Evolutionary conservation across 1,140 invertebrate genomes (phyloP).

Genomic region (Mizuhopecten yessoensis): DNA sequence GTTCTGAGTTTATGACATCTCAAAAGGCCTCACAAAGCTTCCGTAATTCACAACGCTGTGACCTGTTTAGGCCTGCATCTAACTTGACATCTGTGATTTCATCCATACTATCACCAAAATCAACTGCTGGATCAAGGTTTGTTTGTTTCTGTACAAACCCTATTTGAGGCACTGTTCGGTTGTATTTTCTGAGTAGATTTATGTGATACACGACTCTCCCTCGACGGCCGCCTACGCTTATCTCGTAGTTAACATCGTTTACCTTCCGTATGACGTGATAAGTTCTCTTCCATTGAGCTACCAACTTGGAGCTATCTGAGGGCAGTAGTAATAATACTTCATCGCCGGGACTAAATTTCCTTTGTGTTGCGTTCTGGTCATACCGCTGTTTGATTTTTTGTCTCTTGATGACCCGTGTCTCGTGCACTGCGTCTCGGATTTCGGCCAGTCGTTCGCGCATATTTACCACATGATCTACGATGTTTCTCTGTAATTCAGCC

Average conservation of each 20-base stretch:
- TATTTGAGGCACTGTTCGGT: not conserved
- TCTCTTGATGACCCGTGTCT: not conserved
- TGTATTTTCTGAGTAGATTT: slow-evolving; percentile 49
- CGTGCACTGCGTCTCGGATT: not conserved
- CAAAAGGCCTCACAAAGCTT: no score
- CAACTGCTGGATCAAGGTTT: no score
- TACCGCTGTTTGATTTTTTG: slow-evolving; percentile 51
- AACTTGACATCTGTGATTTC: no score
- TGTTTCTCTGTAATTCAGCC: no score
- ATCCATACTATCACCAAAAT: no score
- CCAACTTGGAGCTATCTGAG: slow-evolving; percentile 43
- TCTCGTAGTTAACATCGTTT: no score
- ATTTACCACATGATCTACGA: not conserved
- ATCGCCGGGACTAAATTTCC: slow-evolving; percentile 43
- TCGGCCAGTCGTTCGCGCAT: no score
- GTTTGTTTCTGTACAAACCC: no score
- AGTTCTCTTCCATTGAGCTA: slow-evolving; percentile 43
- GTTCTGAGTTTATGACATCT: no score
- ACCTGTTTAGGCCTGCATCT: no score
- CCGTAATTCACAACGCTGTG: no score
- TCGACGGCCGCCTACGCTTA: not conserved
- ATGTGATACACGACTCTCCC: slow-evolving; percentile 41
- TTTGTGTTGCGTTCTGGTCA: slow-evolving; percentile 43
- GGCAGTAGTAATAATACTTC: slow-evolving; percentile 48
- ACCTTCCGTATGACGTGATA: no score